Evolutionary conservation across 2,797 vertebrate genomes (phyloP).

Genomic region (Stomatorhinus walkeri): DNA sequence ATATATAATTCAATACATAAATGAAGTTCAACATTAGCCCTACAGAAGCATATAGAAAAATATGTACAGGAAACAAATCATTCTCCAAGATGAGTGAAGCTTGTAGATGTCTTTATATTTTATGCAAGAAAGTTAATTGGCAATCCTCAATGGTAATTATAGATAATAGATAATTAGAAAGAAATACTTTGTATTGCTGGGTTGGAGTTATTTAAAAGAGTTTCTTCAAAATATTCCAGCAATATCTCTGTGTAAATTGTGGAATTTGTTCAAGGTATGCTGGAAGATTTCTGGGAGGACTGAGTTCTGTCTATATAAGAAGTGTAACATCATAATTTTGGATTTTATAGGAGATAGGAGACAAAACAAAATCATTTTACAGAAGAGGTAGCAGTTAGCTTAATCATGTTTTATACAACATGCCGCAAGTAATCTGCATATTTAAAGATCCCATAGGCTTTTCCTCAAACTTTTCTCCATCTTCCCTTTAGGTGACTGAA

Average conservation of each 20-base stretch:
- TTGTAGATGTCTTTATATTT: neutral
- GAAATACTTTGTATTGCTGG: neutral
- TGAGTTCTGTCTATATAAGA: neutral
- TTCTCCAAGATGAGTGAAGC: neutral
- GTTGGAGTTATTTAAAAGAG: neutral
- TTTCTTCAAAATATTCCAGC: neutral
- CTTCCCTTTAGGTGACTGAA: conserved; percentile 82
- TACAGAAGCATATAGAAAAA: neutral
- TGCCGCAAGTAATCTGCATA: conserved; percentile 28
- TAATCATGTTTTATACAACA: conserved; percentile 35
- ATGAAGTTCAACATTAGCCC: neutral
- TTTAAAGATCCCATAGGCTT: conserved; percentile 40
- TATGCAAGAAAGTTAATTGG: neutral
- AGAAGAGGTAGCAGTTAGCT: conserved; percentile 9
- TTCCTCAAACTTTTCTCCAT: conserved; percentile 32
- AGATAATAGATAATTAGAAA: neutral
- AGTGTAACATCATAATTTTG: neutral
- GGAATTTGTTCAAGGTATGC: neutral
- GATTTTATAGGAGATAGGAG: neutral
- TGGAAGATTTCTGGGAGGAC: neutral
- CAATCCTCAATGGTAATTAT: neutral
- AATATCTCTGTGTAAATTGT: neutral
- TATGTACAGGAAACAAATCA: neutral
- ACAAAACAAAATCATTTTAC: neutral
- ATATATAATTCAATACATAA: neutral